Conservation (phyloP, 2,888 invertebrate species). For the Himalopsyche tibetana region DNA sequence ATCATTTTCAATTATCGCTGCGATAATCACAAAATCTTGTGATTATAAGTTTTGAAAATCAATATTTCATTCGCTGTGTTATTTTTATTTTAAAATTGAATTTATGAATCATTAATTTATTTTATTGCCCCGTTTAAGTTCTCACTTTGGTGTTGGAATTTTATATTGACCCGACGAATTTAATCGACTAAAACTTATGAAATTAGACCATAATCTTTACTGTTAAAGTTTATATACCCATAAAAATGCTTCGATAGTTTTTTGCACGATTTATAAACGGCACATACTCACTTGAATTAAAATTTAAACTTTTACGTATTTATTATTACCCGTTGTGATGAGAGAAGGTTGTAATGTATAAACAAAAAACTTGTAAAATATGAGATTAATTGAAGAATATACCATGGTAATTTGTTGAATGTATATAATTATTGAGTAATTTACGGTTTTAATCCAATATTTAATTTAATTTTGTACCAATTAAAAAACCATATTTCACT, state of each 20-base stretch:
- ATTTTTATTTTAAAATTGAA: not conserved
- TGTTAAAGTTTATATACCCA: slow-evolving; percentile 36
- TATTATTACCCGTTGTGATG: slow-evolving; percentile 1
- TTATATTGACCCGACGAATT: slow-evolving; percentile 41
- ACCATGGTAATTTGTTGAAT: slow-evolving; percentile 21
- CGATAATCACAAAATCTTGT: no score
- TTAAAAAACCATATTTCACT: not conserved
- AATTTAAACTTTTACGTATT: slow-evolving; percentile 1
- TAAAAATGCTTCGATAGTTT: slow-evolving; percentile 38
- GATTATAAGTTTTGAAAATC: not conserved
- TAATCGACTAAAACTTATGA: slow-evolving; percentile 48
- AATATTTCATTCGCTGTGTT: not conserved
- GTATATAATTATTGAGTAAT: slow-evolving; percentile 33
- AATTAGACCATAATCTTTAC: slow-evolving; percentile 38
- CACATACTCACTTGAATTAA: slow-evolving; percentile 38
- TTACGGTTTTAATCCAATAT: not conserved
- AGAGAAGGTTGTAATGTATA: slow-evolving; percentile 29
- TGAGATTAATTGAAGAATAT: not conserved
- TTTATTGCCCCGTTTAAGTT: not conserved
- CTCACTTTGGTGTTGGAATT: slow-evolving; percentile 7
- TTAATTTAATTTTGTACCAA: slow-evolving; percentile 7
- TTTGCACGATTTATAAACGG: slow-evolving; percentile 49
- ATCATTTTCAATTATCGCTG: no score
- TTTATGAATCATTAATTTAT: slow-evolving; percentile 12
- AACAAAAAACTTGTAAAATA: slow-evolving; percentile 25